These are phyloP conservation scores for Chrysolina americana DNA, from an alignment of 2,888 invertebrate genomes.

Conservation along the genomic window DNA sequence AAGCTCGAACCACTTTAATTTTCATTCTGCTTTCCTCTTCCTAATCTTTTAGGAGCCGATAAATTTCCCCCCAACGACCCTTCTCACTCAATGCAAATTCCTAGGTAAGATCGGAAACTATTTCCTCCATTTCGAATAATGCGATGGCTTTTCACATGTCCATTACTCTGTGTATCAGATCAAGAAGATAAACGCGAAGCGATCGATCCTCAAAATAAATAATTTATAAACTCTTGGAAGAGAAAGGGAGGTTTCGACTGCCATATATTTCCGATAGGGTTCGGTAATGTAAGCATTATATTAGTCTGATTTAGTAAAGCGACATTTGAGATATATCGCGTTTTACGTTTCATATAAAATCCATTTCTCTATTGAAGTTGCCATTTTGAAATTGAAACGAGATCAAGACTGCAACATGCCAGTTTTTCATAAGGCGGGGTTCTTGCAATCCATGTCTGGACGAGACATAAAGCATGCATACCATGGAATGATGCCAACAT, in stretches of 20 bases:
- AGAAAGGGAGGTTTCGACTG: slow-evolving; percentile 47
- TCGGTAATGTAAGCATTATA: slow-evolving; percentile 63
- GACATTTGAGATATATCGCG: slow-evolving; percentile 58
- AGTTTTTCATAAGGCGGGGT: slow-evolving; percentile 63
- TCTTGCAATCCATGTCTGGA: slow-evolving; percentile 58
- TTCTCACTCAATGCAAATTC: background rate
- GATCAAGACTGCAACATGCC: slow-evolving; percentile 61
- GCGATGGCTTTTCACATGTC: slow-evolving; percentile 15
- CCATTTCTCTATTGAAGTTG: slow-evolving; percentile 61
- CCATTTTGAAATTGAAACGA: slow-evolving; percentile 65
- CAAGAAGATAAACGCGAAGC: slow-evolving; percentile 24
- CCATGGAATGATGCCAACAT: slow-evolving; percentile 62
- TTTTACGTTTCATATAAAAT: slow-evolving; percentile 57
- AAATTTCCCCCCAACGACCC: background rate
- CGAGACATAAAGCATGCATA: slow-evolving; percentile 60
- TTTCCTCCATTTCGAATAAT: slow-evolving; percentile 13
- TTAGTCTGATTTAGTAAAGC: slow-evolving; percentile 61
- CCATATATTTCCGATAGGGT: slow-evolving; percentile 55
- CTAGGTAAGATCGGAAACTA: background rate
- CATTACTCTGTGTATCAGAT: slow-evolving; percentile 18
- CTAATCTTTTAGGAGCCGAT: background rate
- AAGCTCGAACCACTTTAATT: background rate
- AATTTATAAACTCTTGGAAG: slow-evolving; percentile 30
- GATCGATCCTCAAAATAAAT: slow-evolving; percentile 28
- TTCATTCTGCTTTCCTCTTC: background rate